Percentiles rank a stretch among this genome's conserved stretches.
These are phyloP conservation scores for Dreissena polymorpha DNA, from an alignment of 1,140 invertebrate species.

Conservation along the genomic window DNA sequence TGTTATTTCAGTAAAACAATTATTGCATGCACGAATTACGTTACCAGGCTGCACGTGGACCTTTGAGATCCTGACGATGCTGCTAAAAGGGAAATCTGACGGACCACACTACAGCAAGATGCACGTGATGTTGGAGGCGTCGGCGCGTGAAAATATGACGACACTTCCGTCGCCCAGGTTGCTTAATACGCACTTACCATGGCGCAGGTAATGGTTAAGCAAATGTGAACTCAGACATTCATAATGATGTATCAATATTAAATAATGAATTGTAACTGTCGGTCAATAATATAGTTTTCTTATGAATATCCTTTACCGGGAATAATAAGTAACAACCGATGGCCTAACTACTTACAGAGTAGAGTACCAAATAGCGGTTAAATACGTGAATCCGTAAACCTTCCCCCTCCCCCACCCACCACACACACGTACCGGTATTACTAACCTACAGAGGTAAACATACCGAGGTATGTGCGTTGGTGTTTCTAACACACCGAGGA, in stretches of 20 bases:
- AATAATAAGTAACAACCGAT: neutral
- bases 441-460: too few species aligned
- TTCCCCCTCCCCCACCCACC: too few species aligned
- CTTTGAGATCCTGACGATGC: conserved; percentile 39
- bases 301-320: neutral
- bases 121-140: conserved; percentile 27
- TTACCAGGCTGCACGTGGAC: conserved; percentile 38
- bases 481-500: too few species aligned
- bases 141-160: neutral
- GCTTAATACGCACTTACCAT: conserved; percentile 43
- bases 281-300: too few species aligned
- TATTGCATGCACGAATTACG: neutral
- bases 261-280: neutral
- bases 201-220: neutral
- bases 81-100: conserved; percentile 16
- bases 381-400: neutral
- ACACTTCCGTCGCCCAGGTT: conserved; percentile 37
- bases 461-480: too few species aligned
- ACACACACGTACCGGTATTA: too few species aligned
- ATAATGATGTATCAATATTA: neutral
- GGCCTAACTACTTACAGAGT: neutral
- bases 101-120: conserved; percentile 23
- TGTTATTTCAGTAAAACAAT: neutral
- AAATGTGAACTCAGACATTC: neutral
- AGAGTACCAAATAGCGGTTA: neutral